Evolutionary conservation across 2,113 vertebrate species (phyloP).

Genomic region (Leucoraja erinaceus): DNA sequence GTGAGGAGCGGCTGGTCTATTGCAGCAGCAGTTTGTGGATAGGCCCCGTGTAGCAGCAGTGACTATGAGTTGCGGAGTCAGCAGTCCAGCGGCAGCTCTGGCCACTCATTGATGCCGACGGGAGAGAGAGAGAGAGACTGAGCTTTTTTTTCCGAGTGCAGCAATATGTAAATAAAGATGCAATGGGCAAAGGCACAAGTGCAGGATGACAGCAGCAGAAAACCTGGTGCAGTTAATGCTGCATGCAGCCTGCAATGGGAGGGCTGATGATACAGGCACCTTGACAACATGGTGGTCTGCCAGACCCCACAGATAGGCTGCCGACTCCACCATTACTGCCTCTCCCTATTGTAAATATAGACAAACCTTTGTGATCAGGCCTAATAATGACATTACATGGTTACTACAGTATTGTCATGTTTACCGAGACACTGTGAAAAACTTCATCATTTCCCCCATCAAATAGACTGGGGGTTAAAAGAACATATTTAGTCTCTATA

Average conservation of each 20-base stretch:
- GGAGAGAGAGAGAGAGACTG: neutral
- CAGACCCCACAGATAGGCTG: neutral
- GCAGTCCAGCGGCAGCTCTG: neutral
- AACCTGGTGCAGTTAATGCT: neutral
- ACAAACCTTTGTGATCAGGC: neutral
- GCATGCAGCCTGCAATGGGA: neutral
- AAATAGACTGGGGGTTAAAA: neutral
- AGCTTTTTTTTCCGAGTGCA: conserved; percentile 6
- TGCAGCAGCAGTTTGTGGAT: conserved; percentile 4
- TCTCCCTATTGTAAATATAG: neutral
- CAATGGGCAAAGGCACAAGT: neutral
- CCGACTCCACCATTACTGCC: neutral
- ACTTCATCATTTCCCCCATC: neutral
- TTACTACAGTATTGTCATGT: too few relatives aligned
- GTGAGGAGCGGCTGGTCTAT: neutral
- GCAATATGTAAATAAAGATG: conserved; percentile 21
- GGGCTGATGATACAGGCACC: neutral
- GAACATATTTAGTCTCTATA: neutral
- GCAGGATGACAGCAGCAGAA: neutral
- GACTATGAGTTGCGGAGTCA: neutral
- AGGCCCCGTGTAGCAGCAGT: neutral
- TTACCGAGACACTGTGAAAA: too few relatives aligned
- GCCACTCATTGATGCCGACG: conserved; percentile 9
- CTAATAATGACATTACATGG: neutral
- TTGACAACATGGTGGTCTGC: neutral